Evolutionary conservation across 2,113 vertebrate species (phyloP).

Genomic region (Heterocephalus glaber): DNA sequence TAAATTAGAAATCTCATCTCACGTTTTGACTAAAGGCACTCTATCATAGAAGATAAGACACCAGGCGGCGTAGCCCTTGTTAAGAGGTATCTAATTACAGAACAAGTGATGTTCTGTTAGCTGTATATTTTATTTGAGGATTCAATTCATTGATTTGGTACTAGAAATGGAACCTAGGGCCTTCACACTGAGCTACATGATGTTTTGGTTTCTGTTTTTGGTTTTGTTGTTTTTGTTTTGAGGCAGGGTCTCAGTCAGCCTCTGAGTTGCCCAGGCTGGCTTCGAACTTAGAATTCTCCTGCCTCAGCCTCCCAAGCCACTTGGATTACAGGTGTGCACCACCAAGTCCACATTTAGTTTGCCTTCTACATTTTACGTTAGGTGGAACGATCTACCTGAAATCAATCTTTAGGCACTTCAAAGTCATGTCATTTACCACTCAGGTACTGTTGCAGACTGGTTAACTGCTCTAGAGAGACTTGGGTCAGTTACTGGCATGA

Average conservation of each 20-base stretch:
- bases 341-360: not conserved
- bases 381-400: not conserved
- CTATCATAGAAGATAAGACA: not conserved
- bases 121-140: not conserved
- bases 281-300: not conserved
- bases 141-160: not conserved
- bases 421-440: not conserved
- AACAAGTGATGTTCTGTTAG: not conserved
- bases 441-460: accelerated
- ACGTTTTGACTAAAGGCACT: not conserved
- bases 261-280: not conserved
- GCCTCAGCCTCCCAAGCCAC: not conserved
- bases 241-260: not conserved
- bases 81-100: not conserved
- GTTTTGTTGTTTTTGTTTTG: not conserved
- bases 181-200: not conserved
- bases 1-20: not conserved
- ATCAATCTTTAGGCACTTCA: not conserved
- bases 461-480: not conserved
- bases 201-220: not conserved
- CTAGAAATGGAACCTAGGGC: not conserved
- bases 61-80: not conserved
- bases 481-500: too few relatives aligned
- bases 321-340: not conserved
- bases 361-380: not conserved